Percentiles rank a stretch among this genome's conserved stretches.
These are phyloP conservation scores for Climacteris rufus DNA, from an alignment of 2,113 vertebrate species.

Conservation along the genomic window DNA sequence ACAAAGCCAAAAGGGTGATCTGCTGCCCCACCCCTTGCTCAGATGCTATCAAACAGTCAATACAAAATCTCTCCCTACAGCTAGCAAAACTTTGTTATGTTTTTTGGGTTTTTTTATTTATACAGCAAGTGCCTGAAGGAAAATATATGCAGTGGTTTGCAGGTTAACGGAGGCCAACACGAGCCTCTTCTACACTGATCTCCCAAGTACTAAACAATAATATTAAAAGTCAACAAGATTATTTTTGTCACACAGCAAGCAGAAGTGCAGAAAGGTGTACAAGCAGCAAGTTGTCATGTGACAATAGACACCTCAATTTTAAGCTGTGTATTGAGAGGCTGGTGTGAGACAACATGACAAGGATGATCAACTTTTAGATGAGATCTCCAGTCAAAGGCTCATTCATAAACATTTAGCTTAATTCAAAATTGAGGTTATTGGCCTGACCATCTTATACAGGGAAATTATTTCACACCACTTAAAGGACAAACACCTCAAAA, in stretches of 20 bases:
- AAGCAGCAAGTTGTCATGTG: neutral
- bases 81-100: neutral
- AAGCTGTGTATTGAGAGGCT: neutral
- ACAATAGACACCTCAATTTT: neutral
- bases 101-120: neutral
- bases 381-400: neutral
- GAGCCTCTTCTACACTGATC: neutral
- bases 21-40: neutral
- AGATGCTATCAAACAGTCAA: neutral
- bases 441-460: neutral
- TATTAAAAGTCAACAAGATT: neutral
- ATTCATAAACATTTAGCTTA: neutral
- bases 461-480: neutral
- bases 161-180: neutral
- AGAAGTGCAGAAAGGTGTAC: neutral
- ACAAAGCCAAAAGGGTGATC: neutral
- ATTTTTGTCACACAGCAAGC: neutral
- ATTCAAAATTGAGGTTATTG: neutral
- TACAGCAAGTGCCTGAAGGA: accelerated
- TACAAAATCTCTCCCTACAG: neutral
- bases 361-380: neutral
- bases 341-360: accelerated
- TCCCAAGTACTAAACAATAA: neutral
- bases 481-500: neutral
- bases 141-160: neutral